Base-by-base conservation (phyloP, 2,888 invertebrate genomes). In the Antheraea yamamai region DNA sequence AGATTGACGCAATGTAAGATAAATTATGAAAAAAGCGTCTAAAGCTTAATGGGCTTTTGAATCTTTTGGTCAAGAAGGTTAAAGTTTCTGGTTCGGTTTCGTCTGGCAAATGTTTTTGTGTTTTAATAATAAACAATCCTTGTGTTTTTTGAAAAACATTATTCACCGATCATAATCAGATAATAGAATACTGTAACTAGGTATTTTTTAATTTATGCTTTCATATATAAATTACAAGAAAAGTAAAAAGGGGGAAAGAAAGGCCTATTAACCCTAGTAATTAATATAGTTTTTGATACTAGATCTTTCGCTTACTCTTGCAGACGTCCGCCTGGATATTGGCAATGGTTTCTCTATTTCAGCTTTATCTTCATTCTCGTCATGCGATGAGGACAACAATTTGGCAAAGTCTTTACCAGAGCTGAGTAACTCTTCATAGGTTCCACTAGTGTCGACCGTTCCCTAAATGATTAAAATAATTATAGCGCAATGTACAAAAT, bases 401-500 rank as follows among this genome's bases (percentile, higher is more conserved):
- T 96, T 95, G 0, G 96, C 95, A 77, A 97, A 96, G 82, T 96
- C 95, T 88, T 96, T 93, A 20, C 96, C 96, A 1, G 95, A 95
- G 20, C 90, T 91, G 73, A 95, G 88, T 18, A 96, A 84, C 77
- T 96, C 96, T 8, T 94, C 90, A 79, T 96, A 96, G 0, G 95
- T 95, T 52, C 96, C 96, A 83, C 95, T 95, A 4, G 95, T 95
- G 82, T 96, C 95, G 52, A 96, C 91, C 51, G 84, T 78, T 4
- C 96, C 96, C 95, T 96, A 86, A 73, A 73, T 76, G 10, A 55
- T 77, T 30, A 75, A 61, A 10, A 70, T 0, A 70, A 39, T 20
- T 70, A 39, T n/a, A 70, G 52, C n/a, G 35, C 26, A 64, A 64
- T 26, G 14, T 64, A 10, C 23, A 14, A 64, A 64, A 64, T 0